Evolutionary conservation across 2,888 invertebrate species (phyloP), one percentile per base, ranked within the genome.

Genomic region (Argynnis bischoffii): DNA sequence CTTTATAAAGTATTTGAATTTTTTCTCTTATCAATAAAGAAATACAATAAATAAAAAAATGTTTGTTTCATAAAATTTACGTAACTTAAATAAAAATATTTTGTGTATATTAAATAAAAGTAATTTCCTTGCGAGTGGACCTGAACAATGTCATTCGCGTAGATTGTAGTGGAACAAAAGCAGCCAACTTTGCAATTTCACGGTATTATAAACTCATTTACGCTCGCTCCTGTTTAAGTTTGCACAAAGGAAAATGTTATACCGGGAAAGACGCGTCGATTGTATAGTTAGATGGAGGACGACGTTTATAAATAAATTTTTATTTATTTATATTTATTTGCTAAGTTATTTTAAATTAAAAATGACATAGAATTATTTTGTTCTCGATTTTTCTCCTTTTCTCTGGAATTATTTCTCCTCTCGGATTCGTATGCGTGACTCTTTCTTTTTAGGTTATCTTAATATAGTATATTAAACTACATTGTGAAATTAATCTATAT

Each of bases 191-290:
- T 74, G 80, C 80, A 85, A 83, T 85, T 83, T 81, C 72, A 72
- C 73, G 75, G 79, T 77, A 81, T 84, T 84, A 83, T 81, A 85
- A 84, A 84, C 82, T 84, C 82, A 83, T 86, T 85, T 85, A 73
- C 76, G 75, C 73, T 74, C 76, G 75, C 74, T 72, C 75, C 64
- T 66, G 69, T 70, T 72, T 71, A 70, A 74, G 72, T 75, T 78
- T 77, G 69, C 73, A 78, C 79, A 79, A 81, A 80, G 81, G 78
- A 78, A 81, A 82, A 83, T 81, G 78, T 77, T 77, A 76, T 77
- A 79, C 77, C 74, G 72, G 74, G 74, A 71, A 79, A 77, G 77
- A 75, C 72, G 72, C 77, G 76, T 77, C 73, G 76, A 76, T 78
- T 76, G 26, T 67, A 68, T 48, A 59, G 48, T 26, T 59, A 59